Evolutionary conservation across 2,797 vertebrate genomes (phyloP).

Genomic region (Lacerta bilineata): DNA sequence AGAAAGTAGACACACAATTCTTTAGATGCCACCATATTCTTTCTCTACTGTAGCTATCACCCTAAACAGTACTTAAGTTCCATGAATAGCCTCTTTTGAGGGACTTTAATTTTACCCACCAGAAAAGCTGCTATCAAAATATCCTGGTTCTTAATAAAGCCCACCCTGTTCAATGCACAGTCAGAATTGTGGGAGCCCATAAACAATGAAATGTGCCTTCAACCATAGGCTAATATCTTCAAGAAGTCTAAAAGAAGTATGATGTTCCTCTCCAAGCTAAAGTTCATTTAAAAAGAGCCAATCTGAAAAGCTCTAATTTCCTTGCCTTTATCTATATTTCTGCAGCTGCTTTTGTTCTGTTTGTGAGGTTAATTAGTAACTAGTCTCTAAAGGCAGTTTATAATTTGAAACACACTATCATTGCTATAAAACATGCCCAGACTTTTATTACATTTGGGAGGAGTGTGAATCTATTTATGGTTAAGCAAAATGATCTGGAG

Average conservation of each 20-base stretch:
- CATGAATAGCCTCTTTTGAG: constrained; percentile 1
- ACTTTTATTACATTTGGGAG: constrained; percentile 33
- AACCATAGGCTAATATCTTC: background rate
- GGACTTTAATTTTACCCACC: background rate
- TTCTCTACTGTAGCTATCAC: background rate
- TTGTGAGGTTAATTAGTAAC: constrained; percentile 58
- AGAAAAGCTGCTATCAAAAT: background rate
- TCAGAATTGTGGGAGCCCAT: background rate
- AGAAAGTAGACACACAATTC: background rate
- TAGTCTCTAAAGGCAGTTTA: constrained; percentile 32
- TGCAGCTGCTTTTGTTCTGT: constrained; percentile 51
- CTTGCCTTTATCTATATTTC: constrained; percentile 52
- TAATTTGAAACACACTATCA: constrained; percentile 40
- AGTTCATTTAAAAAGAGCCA: constrained; percentile 22
- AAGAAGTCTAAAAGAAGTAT: constrained; percentile 7
- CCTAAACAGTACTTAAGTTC: background rate
- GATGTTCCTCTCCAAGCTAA: constrained; percentile 23
- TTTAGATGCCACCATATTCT: background rate
- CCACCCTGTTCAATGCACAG: background rate
- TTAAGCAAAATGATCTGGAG: constrained; percentile 37
- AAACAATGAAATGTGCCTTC: background rate
- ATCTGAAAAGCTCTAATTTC: constrained; percentile 41
- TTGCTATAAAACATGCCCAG: constrained; percentile 40
- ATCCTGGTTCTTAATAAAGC: background rate
- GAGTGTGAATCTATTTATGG: constrained; percentile 37